Percentiles rank a stretch among this genome's conserved stretches.
Conservation (phyloP, 92 coral and sea anemone genomes). For the Diadumene lineata region DNA sequence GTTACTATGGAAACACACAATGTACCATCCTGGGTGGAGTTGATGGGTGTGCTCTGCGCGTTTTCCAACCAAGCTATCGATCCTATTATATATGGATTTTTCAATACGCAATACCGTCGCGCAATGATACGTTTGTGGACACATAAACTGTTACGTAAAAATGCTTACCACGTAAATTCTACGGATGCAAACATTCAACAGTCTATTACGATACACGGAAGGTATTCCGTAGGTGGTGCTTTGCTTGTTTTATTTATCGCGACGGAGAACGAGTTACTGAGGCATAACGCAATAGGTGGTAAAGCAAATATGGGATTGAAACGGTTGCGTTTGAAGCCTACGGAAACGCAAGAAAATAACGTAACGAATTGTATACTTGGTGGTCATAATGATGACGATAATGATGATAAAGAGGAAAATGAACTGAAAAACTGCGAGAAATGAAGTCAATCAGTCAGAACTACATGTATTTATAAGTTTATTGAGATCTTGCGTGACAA, state of each 20-base stretch:
- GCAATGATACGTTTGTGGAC: constrained; percentile 30
- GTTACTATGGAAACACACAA: neutral
- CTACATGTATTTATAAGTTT: too few species aligned
- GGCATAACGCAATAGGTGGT: constrained; percentile 16
- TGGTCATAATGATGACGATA: neutral
- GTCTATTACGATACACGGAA: constrained; percentile 18
- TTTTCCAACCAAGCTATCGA: constrained; percentile 48
- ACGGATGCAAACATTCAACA: constrained; percentile 20
- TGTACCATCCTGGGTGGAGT: constrained; percentile 37
- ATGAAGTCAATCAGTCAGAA: neutral
- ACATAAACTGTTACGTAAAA: neutral
- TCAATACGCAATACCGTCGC: constrained; percentile 40
- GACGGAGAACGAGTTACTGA: constrained; percentile 34
- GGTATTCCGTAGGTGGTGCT: constrained; percentile 42
- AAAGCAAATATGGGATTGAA: constrained; percentile 24
- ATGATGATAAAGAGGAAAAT: neutral
- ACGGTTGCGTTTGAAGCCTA: neutral
- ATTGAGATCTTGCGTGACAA: neutral
- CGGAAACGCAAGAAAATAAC: neutral
- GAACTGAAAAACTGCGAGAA: neutral
- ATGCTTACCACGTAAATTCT: neutral
- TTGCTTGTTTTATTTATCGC: constrained; percentile 35
- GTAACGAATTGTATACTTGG: neutral
- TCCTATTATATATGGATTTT: constrained; percentile 48
- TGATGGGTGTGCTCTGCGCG: constrained; percentile 24